A percentile compares a stretch with the other conserved stretches of the same genome.
phyloP scores from a whole-genome alignment of 2,888 invertebrate genomes.

The Megaustenia siamemsis region DNA sequence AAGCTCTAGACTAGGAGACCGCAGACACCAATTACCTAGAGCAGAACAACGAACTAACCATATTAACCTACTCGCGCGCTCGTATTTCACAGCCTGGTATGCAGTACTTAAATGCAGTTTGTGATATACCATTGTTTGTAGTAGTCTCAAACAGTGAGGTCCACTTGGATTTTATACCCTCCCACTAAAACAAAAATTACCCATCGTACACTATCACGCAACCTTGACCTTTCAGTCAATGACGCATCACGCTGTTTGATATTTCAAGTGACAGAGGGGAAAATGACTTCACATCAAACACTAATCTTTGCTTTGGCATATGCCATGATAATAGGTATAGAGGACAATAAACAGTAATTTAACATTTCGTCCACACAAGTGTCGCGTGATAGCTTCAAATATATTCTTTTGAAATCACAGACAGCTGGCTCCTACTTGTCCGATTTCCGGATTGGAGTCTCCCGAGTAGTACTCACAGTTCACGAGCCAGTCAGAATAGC shows the following conservation, averaged over 20 bases:
- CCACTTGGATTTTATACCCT: no score
- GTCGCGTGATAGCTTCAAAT: neutral
- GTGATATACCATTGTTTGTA: neutral
- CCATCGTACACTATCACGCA: neutral
- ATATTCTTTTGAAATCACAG: neutral
- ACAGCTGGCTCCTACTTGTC: neutral
- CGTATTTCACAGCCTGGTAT: no score
- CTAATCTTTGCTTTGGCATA: constrained; percentile 6
- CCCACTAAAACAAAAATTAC: neutral
- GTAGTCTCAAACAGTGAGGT: neutral
- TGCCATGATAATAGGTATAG: neutral
- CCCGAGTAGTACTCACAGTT: no score
- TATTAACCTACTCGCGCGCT: no score
- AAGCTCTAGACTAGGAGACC: no score
- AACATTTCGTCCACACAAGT: no score
- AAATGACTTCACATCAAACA: constrained; percentile 6
- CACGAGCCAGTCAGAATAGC: no score
- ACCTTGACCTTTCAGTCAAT: constrained; percentile 25
- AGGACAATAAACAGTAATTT: neutral
- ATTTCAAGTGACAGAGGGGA: constrained; percentile 7
- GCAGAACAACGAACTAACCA: no score
- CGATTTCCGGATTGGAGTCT: no score
- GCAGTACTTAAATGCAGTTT: neutral
- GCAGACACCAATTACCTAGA: no score
- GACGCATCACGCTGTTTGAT: constrained; percentile 12